Evolutionary conservation across 2,888 invertebrate genomes (phyloP).

Genomic region (Hydroisotoma schaefferi): DNA sequence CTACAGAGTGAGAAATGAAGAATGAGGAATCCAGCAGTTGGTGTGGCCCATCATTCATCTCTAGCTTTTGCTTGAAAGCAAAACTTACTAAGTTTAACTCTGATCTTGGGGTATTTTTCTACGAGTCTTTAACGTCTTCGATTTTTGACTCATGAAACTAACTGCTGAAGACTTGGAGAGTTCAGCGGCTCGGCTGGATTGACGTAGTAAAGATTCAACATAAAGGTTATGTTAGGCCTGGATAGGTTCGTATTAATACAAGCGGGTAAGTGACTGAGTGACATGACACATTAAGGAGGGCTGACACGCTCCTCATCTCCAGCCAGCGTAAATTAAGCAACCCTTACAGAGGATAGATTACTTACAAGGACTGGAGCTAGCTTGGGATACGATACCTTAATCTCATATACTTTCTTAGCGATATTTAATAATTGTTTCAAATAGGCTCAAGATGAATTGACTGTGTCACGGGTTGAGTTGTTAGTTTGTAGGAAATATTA

Average conservation of each 20-base stretch:
- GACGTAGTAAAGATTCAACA: background rate
- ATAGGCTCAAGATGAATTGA: too few species aligned
- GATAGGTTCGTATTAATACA: too few species aligned
- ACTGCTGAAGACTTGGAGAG: background rate
- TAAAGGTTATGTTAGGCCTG: background rate
- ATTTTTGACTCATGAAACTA: background rate
- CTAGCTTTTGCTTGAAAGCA: background rate
- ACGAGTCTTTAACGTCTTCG: background rate
- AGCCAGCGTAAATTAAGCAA: slow-evolving; percentile 4
- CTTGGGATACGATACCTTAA: too few species aligned
- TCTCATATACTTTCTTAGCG: too few species aligned
- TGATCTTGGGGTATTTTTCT: background rate
- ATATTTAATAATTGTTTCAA: too few species aligned
- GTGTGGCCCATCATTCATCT: slow-evolving; percentile 27
- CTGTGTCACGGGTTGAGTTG: too few species aligned
- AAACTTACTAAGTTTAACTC: too few species aligned
- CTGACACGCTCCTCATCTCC: background rate
- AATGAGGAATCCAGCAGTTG: slow-evolving; percentile 21
- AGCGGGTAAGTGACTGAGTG: background rate
- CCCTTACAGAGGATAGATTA: too few species aligned
- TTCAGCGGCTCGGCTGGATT: too few species aligned
- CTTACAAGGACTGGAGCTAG: too few species aligned
- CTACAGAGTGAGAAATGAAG: slow-evolving; percentile 7
- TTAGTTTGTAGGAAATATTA: too few species aligned
- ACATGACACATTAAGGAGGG: slow-evolving; percentile 8